Conservation (phyloP, 2,888 invertebrate species). For the Odontocolon sp. region DNA sequence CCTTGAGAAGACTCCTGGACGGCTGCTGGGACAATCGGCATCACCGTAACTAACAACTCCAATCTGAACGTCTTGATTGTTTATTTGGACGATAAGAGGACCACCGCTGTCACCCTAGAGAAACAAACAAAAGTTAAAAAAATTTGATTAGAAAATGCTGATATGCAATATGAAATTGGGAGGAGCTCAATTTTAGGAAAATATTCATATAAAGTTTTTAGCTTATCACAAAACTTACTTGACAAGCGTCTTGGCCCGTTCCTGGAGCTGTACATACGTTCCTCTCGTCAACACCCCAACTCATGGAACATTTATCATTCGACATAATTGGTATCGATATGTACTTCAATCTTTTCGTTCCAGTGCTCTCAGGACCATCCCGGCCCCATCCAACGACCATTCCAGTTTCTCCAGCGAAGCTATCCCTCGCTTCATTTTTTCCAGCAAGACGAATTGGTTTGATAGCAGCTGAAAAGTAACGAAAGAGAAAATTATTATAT, state of each 20-base stretch:
- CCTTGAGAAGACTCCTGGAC: slow-evolving; percentile 65
- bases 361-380: neutral
- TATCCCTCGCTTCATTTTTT: neutral
- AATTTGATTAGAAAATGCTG: neutral
- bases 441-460: slow-evolving; percentile 61
- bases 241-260: slow-evolving; percentile 62
- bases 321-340: slow-evolving; percentile 60
- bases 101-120: slow-evolving; percentile 70
- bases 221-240: slow-evolving; percentile 62
- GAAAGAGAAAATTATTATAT: neutral
- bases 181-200: too few relatives aligned
- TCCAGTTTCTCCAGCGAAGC: slow-evolving; percentile 17
- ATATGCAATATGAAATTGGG: too few relatives aligned
- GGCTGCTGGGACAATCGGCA: slow-evolving; percentile 61
- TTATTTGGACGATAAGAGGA: slow-evolving; percentile 59
- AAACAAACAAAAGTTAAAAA: neutral
- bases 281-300: slow-evolving; percentile 55
- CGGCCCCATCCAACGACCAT: slow-evolving; percentile 67
- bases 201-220: neutral
- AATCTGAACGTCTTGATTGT: slow-evolving; percentile 60
- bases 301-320: slow-evolving; percentile 47
- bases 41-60: slow-evolving; percentile 71
- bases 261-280: slow-evolving; percentile 64
- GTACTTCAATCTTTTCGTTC: slow-evolving; percentile 59
- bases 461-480: slow-evolving; percentile 59